Evolutionary conservation across 2,797 vertebrate species (phyloP).

Genomic region (Phalanger gymnotis): DNA sequence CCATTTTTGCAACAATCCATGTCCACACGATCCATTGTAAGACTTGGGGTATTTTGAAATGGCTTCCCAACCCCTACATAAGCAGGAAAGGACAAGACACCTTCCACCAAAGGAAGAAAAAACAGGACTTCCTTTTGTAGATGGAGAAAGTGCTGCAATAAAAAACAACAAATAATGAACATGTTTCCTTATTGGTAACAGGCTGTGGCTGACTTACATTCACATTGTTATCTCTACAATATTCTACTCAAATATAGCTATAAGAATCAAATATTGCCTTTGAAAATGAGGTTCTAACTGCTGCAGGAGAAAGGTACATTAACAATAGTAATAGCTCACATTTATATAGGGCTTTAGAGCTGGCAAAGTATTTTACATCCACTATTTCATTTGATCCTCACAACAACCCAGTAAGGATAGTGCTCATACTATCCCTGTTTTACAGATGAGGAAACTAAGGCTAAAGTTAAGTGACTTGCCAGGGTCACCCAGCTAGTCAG

Average conservation of each 20-base stretch:
- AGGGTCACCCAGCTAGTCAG: neutral
- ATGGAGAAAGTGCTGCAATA: neutral
- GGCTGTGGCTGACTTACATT: neutral
- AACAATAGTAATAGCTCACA: neutral
- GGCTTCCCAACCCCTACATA: neutral
- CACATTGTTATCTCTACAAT: neutral
- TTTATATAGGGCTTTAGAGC: neutral
- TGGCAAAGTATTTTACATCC: neutral
- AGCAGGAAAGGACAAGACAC: neutral
- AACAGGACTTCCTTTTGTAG: neutral
- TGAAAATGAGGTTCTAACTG: neutral
- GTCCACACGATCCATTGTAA: neutral
- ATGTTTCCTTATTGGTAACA: neutral
- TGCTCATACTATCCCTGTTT: neutral
- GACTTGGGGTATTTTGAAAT: constrained; percentile 35
- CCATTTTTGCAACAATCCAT: neutral
- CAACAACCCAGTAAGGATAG: neutral
- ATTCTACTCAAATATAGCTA: neutral
- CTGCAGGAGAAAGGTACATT: neutral
- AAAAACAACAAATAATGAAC: neutral
- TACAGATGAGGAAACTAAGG: neutral
- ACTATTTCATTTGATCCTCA: neutral
- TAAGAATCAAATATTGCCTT: neutral
- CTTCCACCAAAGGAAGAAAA: neutral
- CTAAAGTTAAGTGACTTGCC: neutral